Base-by-base conservation (phyloP, 2,113 vertebrate species). In the Zingel zingel region DNA sequence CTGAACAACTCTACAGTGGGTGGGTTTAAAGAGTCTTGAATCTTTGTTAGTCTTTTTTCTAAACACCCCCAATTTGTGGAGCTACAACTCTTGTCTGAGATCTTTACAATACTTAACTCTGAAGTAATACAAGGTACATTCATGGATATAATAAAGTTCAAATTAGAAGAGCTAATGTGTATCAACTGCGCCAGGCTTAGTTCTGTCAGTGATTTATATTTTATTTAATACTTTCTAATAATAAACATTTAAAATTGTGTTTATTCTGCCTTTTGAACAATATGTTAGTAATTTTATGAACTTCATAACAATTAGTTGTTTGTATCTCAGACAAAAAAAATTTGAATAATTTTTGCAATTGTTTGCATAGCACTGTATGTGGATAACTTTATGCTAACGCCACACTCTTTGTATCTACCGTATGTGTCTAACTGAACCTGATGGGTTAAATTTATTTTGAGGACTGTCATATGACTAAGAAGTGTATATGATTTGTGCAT, bases 381-480 rank as follows among this genome's bases (percentile, higher is more conserved):
- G 30, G 21, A 30, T 27, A 27, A 39, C 18, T 43, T 11, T 10
- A 1, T 33, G 30, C 30, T 4, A 30, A 30, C 4, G 30, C 30
- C 30, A 30, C 30, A 3, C 30, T 30, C 27, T 30, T 30, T 30
- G 27, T 30, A 30, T n/a, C n/a, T n/a, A n/a, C n/a, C n/a, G 6
- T 33, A 1, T 33, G 6, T 33, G 33, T 33, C 76, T 79, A 85
- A 81, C 81, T 53, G 78, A 86, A 81, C 78, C 89, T 80, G 90
- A 88, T 75, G 81, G 85, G 88, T 93, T 86, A 88, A 87, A 90
- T 90, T 83, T 93, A 92, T 92, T 94, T 89, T 90, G 82, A 92
- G 94, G 79, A 54, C 85, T 66, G 91, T 93, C 89, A 88, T 92
- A 83, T 95, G 92, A 91, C 92, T 86, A 81, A 88, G 82, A 88